These are phyloP conservation scores for Arctopsyche grandis DNA, from an alignment of 1,140 invertebrate species.

Conservation along the genomic window DNA sequence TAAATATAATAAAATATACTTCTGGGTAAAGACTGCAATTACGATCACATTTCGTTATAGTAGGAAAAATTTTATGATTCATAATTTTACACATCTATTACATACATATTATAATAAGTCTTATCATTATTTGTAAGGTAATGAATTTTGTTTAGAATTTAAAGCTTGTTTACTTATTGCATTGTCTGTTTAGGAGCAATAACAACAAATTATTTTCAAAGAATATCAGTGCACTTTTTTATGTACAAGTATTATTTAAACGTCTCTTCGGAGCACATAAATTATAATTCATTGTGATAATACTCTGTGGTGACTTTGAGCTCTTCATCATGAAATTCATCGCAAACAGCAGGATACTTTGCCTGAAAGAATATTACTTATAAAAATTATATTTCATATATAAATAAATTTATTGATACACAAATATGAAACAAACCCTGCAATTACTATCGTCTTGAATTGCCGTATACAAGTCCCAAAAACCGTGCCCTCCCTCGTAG, in stretches of 20 bases:
- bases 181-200: too few relatives aligned
- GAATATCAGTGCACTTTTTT: constrained; percentile 6
- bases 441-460: constrained; percentile 71
- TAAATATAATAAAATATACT: too few relatives aligned
- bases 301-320: constrained; percentile 82
- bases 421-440: constrained; percentile 56
- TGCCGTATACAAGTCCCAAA: constrained; percentile 74
- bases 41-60: too few relatives aligned
- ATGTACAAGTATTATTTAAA: constrained; percentile 5
- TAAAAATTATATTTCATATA: constrained; percentile 43
- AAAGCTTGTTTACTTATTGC: too few relatives aligned
- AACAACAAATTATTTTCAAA: too few relatives aligned
- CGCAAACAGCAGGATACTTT: constrained; percentile 77
- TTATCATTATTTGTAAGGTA: too few relatives aligned
- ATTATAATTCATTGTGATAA: constrained; percentile 78
- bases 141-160: too few relatives aligned
- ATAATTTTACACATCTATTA: too few relatives aligned
- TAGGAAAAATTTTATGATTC: too few relatives aligned
- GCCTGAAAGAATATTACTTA: constrained; percentile 64
- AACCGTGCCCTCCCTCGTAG: constrained; percentile 69
- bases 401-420: neutral
- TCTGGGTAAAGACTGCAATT: too few relatives aligned
- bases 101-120: too few relatives aligned
- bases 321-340: constrained; percentile 81
- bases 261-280: constrained; percentile 8